These are phyloP conservation scores for Cariama cristata DNA, from an alignment of 2,113 vertebrate genomes.

Conservation along the genomic window DNA sequence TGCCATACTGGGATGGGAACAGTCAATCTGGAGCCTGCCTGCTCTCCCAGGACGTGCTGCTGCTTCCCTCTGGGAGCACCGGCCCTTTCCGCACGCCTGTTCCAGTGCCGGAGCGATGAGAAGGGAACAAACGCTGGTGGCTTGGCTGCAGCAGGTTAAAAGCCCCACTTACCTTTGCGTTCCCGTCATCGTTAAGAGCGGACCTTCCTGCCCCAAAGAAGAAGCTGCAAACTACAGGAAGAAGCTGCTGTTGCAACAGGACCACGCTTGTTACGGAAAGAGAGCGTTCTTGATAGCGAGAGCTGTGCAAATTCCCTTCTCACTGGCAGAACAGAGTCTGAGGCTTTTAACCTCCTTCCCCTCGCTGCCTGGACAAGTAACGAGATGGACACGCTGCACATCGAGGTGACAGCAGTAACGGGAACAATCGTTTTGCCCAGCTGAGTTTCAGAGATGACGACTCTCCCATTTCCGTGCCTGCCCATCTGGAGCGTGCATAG, in stretches of 20 bases:
- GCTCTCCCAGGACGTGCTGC: background rate
- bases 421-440: background rate
- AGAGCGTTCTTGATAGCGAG: background rate
- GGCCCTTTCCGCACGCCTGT: too few relatives aligned
- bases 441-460: background rate
- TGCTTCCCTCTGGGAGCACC: background rate
- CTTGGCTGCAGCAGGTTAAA: background rate
- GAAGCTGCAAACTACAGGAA: background rate
- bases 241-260: background rate
- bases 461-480: background rate
- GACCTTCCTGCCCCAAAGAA: background rate
- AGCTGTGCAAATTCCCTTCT: background rate
- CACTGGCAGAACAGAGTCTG: fast-evolving
- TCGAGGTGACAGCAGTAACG: background rate
- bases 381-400: too few relatives aligned
- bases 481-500: background rate
- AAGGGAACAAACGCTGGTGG: background rate
- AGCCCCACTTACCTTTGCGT: background rate
- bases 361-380: background rate
- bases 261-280: background rate
- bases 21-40: background rate
- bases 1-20: background rate
- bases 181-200: fast-evolving
- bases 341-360: background rate
- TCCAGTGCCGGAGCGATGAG: background rate